Percentiles rank a stretch among this genome's conserved stretches.
Evolutionary conservation across 2,888 invertebrate species (phyloP).

Genomic region (Drosophila formosana): DNA sequence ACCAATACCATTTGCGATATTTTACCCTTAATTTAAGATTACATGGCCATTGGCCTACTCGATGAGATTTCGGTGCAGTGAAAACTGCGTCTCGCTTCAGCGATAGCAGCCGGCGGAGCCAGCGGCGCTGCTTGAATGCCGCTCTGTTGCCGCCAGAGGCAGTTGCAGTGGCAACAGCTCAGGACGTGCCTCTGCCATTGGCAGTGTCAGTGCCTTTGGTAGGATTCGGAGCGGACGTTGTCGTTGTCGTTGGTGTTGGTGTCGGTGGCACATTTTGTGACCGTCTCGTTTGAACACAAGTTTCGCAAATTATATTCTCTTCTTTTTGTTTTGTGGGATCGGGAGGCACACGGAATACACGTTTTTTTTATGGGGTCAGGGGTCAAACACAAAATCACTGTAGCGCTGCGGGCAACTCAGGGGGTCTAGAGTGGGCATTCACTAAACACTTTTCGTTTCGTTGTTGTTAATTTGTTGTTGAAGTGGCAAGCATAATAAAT

Average conservation of each 20-base stretch:
- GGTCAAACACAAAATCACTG: constrained; percentile 60
- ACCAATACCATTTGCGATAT: constrained; percentile 85
- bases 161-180: constrained; percentile 26
- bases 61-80: constrained; percentile 42
- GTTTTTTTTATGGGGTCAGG: constrained; percentile 26
- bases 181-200: constrained; percentile 22
- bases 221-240: constrained; percentile 41
- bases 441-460: constrained; percentile 47
- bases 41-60: constrained; percentile 73
- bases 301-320: constrained; percentile 17
- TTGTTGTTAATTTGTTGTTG: constrained; percentile 15
- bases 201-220: constrained; percentile 3
- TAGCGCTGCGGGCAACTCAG: constrained; percentile 74
- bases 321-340: not conserved
- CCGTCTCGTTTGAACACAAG: constrained; percentile 46
- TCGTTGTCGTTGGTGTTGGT: constrained; percentile 40
- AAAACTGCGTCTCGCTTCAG: constrained; percentile 56
- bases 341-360: constrained; percentile 13
- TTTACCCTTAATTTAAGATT: constrained; percentile 83
- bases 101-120: constrained; percentile 54
- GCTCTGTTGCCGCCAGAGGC: constrained; percentile 41
- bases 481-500: constrained; percentile 7
- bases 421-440: constrained; percentile 44
- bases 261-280: constrained; percentile 55
- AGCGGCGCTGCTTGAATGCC: constrained; percentile 49